These are phyloP conservation scores for Listronotus oregonensis DNA, from an alignment of 1,140 invertebrate species.

Conservation along the genomic window DNA sequence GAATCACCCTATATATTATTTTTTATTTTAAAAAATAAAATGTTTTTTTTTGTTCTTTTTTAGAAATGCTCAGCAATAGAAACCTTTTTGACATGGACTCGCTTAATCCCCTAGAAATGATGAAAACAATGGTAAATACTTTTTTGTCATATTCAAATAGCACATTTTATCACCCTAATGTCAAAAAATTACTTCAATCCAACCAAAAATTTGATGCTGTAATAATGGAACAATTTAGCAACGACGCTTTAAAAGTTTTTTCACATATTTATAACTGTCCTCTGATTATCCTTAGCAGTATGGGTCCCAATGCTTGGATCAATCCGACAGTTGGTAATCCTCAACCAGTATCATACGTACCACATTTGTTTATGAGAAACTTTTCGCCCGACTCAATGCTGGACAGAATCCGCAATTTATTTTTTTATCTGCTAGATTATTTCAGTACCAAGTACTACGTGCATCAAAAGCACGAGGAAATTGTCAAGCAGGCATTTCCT, in stretches of 20 bases:
- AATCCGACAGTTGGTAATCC: slow-evolving; percentile 53
- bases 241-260: slow-evolving; percentile 69
- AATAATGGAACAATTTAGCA: slow-evolving; percentile 69
- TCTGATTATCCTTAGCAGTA: slow-evolving; percentile 59
- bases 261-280: slow-evolving; percentile 66
- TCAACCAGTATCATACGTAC: slow-evolving; percentile 48
- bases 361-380: slow-evolving; percentile 42
- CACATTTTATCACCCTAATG: slow-evolving; percentile 27
- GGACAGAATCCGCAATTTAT: slow-evolving; percentile 34
- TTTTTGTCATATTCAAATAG: background rate
- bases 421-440: slow-evolving; percentile 56
- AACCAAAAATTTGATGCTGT: slow-evolving; percentile 66
- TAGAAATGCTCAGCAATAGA: background rate
- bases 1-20: no score
- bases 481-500: slow-evolving; percentile 55
- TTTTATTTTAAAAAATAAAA: no score
- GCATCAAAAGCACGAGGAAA: slow-evolving; percentile 48
- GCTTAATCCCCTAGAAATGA: background rate
- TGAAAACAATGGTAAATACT: background rate
- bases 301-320: slow-evolving; percentile 36
- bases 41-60: background rate
- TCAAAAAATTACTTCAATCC: slow-evolving; percentile 37
- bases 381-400: slow-evolving; percentile 54
- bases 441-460: slow-evolving; percentile 26
- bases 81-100: background rate